Base-by-base conservation (phyloP, 2,888 invertebrate genomes). In the Perdita meconis region DNA sequence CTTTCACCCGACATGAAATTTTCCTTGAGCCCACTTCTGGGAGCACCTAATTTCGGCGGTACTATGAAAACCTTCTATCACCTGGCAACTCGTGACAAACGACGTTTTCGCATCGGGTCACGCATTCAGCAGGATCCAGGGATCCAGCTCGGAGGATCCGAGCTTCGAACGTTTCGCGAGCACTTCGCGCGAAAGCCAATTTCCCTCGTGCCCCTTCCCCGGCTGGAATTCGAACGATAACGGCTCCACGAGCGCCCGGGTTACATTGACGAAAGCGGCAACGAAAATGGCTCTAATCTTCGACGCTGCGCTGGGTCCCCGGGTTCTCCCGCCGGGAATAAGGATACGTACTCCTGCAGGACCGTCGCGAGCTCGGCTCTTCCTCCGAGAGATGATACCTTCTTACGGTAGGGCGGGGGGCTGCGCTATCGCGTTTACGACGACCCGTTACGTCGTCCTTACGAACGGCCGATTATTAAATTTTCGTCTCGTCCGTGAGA, bases 191-290 rank as follows among this genome's bases (percentile, higher is more conserved):
- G 42, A 22, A 36, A 24, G 42, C 12, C 56, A 47, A 55, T 47
- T 36, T 16, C 42, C 60, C 22, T 16, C 51, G 13, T 55, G n/a
- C 56, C 38, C 40, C 71, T n/a, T 71, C 57, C 47, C 77, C 19
- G 1, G 76, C 63, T 82, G 80, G 80, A 84, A 88, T 88, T 85
- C 81, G 79, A 47, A 85, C 76, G 86, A 85, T 87, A 89, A 87
- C 83, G 67, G 56, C 40, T 56, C 67, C 69, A 22, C 55, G 74
- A 55, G 59, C 57, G 50, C 50, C 5, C 53, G 57, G 70, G 72
- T 71, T 82, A 73, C 57, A 82, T 69, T 57, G 75, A 66, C 72
- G 75, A 66, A 78, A 79, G 64, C 69, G 71, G 61, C 71, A 57
- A 60, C 60, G 67, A 66, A 73, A 82, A 82, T 79, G 77, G 65